These are phyloP conservation scores for Percina caprodes DNA, from an alignment of 2,113 vertebrate genomes.

Conservation along the genomic window DNA sequence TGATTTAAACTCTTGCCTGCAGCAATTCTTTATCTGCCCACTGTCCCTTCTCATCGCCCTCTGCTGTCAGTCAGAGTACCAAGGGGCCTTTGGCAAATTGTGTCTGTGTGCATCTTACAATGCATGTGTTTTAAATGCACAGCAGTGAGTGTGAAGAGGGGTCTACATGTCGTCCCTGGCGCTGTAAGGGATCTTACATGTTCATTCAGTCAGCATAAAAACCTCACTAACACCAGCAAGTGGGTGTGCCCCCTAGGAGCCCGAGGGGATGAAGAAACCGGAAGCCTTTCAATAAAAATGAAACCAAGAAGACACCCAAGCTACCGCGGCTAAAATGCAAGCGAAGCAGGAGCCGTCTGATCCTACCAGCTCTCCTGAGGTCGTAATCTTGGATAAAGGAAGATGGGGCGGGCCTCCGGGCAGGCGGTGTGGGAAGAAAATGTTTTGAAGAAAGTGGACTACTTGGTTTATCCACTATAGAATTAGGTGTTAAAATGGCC, in stretches of 20 bases:
- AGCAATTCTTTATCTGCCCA: slow-evolving; percentile 42
- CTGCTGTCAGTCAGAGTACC: slow-evolving; percentile 58
- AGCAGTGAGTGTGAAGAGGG: slow-evolving; percentile 38
- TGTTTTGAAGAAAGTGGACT: slow-evolving; percentile 38
- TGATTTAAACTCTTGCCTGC: slow-evolving; percentile 60
- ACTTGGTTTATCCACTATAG: slow-evolving; percentile 44
- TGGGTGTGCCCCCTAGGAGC: slow-evolving; percentile 55
- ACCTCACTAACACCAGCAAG: slow-evolving; percentile 48
- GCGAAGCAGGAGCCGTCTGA: slow-evolving; percentile 75
- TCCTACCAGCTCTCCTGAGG: slow-evolving; percentile 75
- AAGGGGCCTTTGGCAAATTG: slow-evolving; percentile 42
- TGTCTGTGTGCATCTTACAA: slow-evolving; percentile 47
- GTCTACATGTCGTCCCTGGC: slow-evolving; percentile 50
- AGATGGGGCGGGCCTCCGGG: slow-evolving; percentile 54
- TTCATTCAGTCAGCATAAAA: slow-evolving; percentile 79
- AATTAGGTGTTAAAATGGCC: slow-evolving; percentile 48
- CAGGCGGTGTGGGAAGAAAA: slow-evolving; percentile 10
- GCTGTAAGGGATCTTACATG: slow-evolving; percentile 60
- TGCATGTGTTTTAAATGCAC: slow-evolving; percentile 43
- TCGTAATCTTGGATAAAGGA: slow-evolving; percentile 72
- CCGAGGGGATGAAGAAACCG: slow-evolving; percentile 69
- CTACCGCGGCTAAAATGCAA: slow-evolving; percentile 75
- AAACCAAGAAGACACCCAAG: slow-evolving; percentile 71
- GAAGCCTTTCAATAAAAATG: slow-evolving; percentile 80
- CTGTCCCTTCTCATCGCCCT: slow-evolving; percentile 40